Base-by-base conservation (phyloP, 2,888 invertebrate genomes). In the Platycnemis pennipes region DNA sequence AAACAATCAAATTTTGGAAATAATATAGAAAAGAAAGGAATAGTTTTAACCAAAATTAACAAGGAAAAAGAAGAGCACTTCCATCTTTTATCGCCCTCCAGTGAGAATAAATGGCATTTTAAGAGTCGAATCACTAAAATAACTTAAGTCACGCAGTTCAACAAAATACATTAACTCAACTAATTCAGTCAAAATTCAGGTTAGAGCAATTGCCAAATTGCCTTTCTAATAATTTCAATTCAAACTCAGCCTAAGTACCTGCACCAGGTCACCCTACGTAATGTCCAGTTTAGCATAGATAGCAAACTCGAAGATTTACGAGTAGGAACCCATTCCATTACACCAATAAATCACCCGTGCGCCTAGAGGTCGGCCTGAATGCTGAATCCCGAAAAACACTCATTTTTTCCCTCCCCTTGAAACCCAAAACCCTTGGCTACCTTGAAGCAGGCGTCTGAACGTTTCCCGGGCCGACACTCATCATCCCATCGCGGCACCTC, bases 241-340 rank as follows among this genome's bases (percentile, higher is more conserved):
- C 26, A n/a, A 63, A 63, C 63, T 63, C 4, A 7, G 19, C 3
- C 22, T 26, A n/a, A 8, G 22, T n/a, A 63, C 63, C 7, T n/a
- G 22, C 19, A 63, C 63, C 7, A 63, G 63, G 26, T n/a, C 63
- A 63, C n/a, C n/a, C 63, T n/a, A 26, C 63, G 26, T 63, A 63
- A n/a, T 11, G n/a, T 4, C 26, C 8, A 63, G 63, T 63, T n/a
- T 26, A 63, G 63, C 63, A 26, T 26, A 63, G n/a, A 63, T 63
- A 63, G n/a, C 63, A n/a, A 63, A 63, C 63, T 26, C 63, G 63
- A n/a, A 63, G 63, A 63, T 63, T 63, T 63, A 63, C 63, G 63
- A 63, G 49, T 11, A 2, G 63, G 63, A 5, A 26, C 7, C 63
- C n/a, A 26, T 26, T 63, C 63, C n/a, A 26, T 63, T 26, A 26